Conservation (phyloP, 1,140 invertebrate genomes). For the Hydropsyche tenuis region DNA sequence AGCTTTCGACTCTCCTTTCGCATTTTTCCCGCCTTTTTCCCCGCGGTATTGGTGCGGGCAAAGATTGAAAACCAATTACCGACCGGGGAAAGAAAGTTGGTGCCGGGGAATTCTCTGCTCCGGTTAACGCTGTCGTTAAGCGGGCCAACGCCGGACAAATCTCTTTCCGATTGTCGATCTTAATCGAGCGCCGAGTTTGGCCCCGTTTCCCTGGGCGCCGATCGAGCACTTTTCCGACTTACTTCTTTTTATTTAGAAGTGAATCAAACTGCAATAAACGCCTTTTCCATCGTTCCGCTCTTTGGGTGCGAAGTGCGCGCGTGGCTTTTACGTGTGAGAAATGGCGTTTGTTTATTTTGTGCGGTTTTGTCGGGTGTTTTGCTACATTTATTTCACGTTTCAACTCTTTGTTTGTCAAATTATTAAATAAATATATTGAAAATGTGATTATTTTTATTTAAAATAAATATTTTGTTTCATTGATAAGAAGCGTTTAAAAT, state of each 20-base stretch:
- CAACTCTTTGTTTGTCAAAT: too few relatives aligned
- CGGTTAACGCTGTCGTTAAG: constrained; percentile 47
- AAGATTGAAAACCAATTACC: constrained; percentile 49
- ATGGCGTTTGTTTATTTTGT: too few relatives aligned
- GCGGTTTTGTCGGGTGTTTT: too few relatives aligned
- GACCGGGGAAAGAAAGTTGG: constrained; percentile 15
- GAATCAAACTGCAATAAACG: neutral
- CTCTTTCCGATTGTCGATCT: constrained; percentile 39
- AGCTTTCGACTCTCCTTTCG: constrained; percentile 43
- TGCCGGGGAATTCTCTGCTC: constrained; percentile 32
- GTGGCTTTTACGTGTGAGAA: too few relatives aligned
- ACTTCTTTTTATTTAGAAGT: neutral
- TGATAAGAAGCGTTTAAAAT: too few relatives aligned
- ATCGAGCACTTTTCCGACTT: neutral
- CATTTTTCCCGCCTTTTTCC: constrained; percentile 36
- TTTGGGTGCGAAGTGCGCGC: neutral
- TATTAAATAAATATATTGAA: too few relatives aligned
- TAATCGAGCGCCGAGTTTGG: constrained; percentile 37
- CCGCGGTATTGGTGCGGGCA: constrained; percentile 22
- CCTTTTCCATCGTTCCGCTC: neutral
- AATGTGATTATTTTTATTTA: too few relatives aligned
- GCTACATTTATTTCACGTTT: too few relatives aligned
- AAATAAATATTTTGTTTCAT: too few relatives aligned
- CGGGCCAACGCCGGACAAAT: constrained; percentile 32
- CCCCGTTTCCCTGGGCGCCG: constrained; percentile 1